A percentile compares a stretch with the other conserved stretches of the same genome.
Evolutionary conservation across 2,888 invertebrate species (phyloP).

Genomic region (Megaustenia siamemsis): DNA sequence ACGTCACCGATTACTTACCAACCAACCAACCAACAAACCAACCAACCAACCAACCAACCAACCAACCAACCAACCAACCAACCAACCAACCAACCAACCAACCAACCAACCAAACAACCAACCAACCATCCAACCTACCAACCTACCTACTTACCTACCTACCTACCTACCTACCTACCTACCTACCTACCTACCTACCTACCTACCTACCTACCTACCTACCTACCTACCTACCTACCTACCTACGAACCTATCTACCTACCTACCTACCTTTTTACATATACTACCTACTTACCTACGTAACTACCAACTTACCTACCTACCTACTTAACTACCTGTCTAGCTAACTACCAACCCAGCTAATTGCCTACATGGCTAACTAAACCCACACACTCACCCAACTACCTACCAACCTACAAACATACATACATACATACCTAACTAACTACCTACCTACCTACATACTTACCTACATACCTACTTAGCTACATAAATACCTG

Average conservation of each 20-base stretch:
- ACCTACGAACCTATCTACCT: background rate
- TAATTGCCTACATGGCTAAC: background rate
- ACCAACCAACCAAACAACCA: background rate
- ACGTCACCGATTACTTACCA: too few relatives aligned
- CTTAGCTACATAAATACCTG: too few relatives aligned
- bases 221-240: background rate
- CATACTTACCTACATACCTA: too few relatives aligned
- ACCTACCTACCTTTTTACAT: background rate
- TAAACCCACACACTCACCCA: background rate
- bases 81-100: background rate
- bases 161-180: slow-evolving; percentile 26
- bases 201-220: slow-evolving; percentile 19
- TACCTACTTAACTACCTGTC: slow-evolving; percentile 2
- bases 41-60: background rate
- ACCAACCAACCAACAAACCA: background rate
- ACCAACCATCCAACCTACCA: background rate
- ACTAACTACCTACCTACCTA: too few relatives aligned
- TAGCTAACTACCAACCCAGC: background rate
- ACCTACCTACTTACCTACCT: slow-evolving; percentile 19
- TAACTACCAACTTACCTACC: background rate
- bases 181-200: slow-evolving; percentile 24
- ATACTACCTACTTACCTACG: background rate
- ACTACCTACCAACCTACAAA: background rate
- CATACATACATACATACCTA: too few relatives aligned
- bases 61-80: background rate